A percentile compares a stretch with the other conserved stretches of the same genome.
phyloP scores from a whole-genome alignment of 1,140 invertebrate species.

The Trichomalopsis sarcophagae region DNA sequence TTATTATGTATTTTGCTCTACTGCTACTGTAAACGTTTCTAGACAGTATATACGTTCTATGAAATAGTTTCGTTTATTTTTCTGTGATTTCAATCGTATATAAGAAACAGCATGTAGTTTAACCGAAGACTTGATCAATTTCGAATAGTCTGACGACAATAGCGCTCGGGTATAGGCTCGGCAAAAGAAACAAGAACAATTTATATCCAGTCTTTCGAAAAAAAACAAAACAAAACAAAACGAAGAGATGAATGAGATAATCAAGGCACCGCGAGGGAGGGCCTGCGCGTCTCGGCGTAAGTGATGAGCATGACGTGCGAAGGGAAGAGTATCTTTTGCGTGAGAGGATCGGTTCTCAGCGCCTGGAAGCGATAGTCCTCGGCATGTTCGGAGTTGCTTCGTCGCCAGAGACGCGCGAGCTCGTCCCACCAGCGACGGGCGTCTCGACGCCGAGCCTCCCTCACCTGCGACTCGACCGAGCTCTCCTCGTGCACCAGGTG shows the following conservation, averaged over 20 bases:
- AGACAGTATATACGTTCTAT: no score
- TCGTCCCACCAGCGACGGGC: slow-evolving; percentile 66
- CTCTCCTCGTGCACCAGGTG: slow-evolving; percentile 55
- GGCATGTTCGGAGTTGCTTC: not conserved
- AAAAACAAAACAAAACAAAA: not conserved
- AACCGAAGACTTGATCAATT: no score
- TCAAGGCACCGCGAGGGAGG: slow-evolving; percentile 18
- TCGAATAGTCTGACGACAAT: no score
- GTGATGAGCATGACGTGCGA: slow-evolving; percentile 47
- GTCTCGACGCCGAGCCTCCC: slow-evolving; percentile 57
- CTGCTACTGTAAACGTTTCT: no score
- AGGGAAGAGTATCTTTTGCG: slow-evolving; percentile 61
- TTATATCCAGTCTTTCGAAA: not conserved
- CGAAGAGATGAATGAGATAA: not conserved
- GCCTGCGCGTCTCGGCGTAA: not conserved
- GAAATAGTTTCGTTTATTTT: no score
- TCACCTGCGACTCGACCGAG: slow-evolving; percentile 53
- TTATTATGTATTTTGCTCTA: no score
- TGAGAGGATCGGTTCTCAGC: slow-evolving; percentile 60
- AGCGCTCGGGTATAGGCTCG: no score
- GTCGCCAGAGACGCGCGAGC: slow-evolving; percentile 46
- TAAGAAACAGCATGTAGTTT: no score
- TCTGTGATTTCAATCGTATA: no score
- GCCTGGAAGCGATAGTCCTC: slow-evolving; percentile 56
- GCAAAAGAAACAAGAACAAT: no score